Percentiles rank a stretch among this genome's conserved stretches.
phyloP scores from a whole-genome alignment of 2,888 invertebrate species.

The Rhorus exstirpatorius region DNA sequence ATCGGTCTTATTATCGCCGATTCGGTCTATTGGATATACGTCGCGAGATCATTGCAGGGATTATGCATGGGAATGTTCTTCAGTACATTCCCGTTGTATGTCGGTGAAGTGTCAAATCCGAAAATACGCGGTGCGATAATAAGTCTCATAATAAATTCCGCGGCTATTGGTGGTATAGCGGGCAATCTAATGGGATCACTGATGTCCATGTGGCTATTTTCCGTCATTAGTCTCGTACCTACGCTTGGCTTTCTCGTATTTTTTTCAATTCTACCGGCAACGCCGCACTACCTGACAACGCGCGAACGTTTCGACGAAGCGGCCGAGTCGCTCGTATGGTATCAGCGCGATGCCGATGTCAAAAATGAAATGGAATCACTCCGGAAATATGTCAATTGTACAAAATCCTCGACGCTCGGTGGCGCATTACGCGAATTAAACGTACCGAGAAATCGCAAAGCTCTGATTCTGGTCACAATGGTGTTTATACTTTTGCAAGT shows the following conservation, averaged over 20 bases:
- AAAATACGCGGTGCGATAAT: constrained; percentile 75
- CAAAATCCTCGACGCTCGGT: constrained; percentile 39
- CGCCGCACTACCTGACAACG: constrained; percentile 68
- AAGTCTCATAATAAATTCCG: constrained; percentile 58
- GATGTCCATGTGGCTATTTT: constrained; percentile 64
- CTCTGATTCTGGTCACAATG: constrained; percentile 74
- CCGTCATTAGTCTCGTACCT: constrained; percentile 64
- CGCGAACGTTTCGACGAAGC: constrained; percentile 67
- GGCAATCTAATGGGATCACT: constrained; percentile 66
- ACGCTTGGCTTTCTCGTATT: constrained; percentile 57
- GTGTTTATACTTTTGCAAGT: constrained; percentile 80
- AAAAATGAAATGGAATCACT: constrained; percentile 71
- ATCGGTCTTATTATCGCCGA: constrained; percentile 72
- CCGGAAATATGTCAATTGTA: constrained; percentile 67
- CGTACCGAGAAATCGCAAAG: constrained; percentile 71
- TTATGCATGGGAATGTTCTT: constrained; percentile 70
- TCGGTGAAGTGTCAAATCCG: constrained; percentile 77
- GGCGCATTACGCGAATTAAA: constrained; percentile 69
- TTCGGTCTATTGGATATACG: constrained; percentile 75
- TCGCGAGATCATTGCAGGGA: constrained; percentile 71
- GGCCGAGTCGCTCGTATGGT: constrained; percentile 74
- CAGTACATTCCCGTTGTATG: constrained; percentile 73
- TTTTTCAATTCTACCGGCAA: constrained; percentile 46
- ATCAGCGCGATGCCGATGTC: constrained; percentile 72
- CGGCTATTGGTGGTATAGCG: constrained; percentile 50